A percentile compares a stretch with the other conserved stretches of the same genome.
These are phyloP conservation scores for Centropyge bicolor DNA, from an alignment of 2,797 vertebrate species.

Conservation along the genomic window DNA sequence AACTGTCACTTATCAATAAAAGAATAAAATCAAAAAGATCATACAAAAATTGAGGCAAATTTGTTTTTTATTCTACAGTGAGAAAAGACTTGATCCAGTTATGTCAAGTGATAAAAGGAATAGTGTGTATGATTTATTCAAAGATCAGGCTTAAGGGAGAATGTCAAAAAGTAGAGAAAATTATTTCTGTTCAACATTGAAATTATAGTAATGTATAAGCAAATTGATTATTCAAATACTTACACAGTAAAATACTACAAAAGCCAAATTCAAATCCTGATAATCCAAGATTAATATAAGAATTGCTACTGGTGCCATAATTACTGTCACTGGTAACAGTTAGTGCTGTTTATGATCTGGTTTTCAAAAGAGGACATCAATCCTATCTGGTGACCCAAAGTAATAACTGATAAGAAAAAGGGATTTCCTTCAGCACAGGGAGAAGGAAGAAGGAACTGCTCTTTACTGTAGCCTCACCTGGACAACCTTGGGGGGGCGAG, in stretches of 20 bases:
- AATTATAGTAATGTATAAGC: too few species aligned
- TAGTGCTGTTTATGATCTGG: not conserved
- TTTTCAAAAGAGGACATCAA: not conserved
- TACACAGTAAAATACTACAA: not conserved
- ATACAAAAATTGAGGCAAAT: not conserved
- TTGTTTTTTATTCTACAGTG: too few species aligned
- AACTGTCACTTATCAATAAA: not conserved
- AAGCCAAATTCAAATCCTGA: not conserved
- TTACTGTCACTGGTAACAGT: rapidly evolving
- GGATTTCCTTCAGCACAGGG: not conserved
- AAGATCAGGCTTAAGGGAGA: not conserved
- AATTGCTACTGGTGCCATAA: not conserved
- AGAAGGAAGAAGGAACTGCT: constrained; percentile 73
- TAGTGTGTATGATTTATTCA: not conserved
- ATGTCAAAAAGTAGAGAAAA: not conserved
- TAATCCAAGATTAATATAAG: not conserved
- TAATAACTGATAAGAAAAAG: constrained; percentile 16
- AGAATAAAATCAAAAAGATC: not conserved
- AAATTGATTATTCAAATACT: not conserved
- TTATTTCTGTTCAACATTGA: not conserved
- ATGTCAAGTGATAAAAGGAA: not conserved
- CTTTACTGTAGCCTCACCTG: constrained; percentile 50
- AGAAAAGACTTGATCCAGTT: not conserved
- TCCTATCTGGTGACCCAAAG: not conserved
- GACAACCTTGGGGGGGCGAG: constrained; percentile 19